These are phyloP conservation scores for Scaptomyza caliginosa DNA, from an alignment of 2,888 invertebrate species.

Conservation along the genomic window DNA sequence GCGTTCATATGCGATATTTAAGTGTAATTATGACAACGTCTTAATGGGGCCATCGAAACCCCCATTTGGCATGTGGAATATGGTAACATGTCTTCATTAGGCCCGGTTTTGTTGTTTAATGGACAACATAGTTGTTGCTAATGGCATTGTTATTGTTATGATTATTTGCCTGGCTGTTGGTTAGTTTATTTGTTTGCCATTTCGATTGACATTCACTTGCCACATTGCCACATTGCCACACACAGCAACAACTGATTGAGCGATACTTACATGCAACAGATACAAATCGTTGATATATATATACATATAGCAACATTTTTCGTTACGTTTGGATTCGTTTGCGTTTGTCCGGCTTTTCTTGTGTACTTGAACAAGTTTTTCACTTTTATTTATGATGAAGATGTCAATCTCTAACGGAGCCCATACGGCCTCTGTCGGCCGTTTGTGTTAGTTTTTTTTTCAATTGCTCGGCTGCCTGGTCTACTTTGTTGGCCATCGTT, in stretches of 20 bases:
- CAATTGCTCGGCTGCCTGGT: constrained; percentile 54
- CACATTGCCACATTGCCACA: constrained; percentile 60
- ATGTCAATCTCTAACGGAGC: constrained; percentile 78
- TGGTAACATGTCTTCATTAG: constrained; percentile 63
- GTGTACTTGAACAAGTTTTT: constrained; percentile 60
- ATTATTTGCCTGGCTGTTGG: constrained; percentile 56
- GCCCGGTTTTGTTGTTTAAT: constrained; percentile 23
- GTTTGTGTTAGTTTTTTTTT: constrained; percentile 71
- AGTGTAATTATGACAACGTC: constrained; percentile 64
- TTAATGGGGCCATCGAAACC: constrained; percentile 3
- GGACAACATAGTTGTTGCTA: constrained; percentile 37
- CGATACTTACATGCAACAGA: constrained; percentile 6
- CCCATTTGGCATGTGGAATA: constrained; percentile 10
- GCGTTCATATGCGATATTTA: constrained; percentile 69
- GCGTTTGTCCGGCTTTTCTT: constrained; percentile 40
- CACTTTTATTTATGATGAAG: constrained; percentile 82
- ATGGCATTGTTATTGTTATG: constrained; percentile 70
- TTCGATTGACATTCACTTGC: constrained; percentile 74
- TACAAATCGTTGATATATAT: constrained; percentile 56
- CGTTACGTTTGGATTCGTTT: constrained; percentile 35
- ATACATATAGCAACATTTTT: constrained; percentile 56
- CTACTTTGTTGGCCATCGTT: constrained; percentile 31
- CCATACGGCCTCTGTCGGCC: constrained; percentile 59
- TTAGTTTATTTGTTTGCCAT: constrained; percentile 70
- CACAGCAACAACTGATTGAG: constrained; percentile 31